Evolutionary conservation across 2,113 vertebrate genomes (phyloP).

Genomic region (Halichoeres trimaculatus): DNA sequence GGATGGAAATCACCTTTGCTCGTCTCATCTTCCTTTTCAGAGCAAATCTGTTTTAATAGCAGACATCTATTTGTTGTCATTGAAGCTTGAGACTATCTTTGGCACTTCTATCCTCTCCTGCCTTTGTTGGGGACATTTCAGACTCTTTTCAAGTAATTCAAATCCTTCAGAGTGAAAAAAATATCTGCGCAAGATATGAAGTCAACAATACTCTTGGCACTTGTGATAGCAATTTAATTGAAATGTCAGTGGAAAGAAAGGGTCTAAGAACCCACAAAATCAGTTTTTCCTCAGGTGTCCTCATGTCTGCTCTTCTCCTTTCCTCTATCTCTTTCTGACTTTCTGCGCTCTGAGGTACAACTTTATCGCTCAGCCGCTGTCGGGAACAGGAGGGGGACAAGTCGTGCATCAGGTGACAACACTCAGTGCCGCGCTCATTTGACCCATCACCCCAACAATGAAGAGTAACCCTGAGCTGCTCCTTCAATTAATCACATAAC

Average conservation of each 20-base stretch:
- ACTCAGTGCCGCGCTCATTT: constrained; percentile 71
- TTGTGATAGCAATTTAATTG: constrained; percentile 75
- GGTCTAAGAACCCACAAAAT: constrained; percentile 45
- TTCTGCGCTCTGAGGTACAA: constrained; percentile 57
- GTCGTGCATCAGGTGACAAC: constrained; percentile 66
- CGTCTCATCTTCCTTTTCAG: constrained; percentile 1
- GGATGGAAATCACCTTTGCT: constrained; percentile 16
- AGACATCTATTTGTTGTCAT: constrained; percentile 21
- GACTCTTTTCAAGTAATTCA: constrained; percentile 58
- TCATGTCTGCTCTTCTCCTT: no score
- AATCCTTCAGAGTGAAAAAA: constrained; percentile 49
- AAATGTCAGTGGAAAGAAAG: constrained; percentile 71
- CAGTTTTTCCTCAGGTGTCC: constrained; percentile 43
- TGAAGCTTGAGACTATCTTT: constrained; percentile 29
- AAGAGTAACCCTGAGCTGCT: constrained; percentile 74
- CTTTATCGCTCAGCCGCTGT: constrained; percentile 61
- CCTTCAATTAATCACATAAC: constrained; percentile 75
- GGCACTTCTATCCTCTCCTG: constrained; percentile 21
- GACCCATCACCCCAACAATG: constrained; percentile 73
- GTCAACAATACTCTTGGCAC: constrained; percentile 67
- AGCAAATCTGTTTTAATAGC: constrained; percentile 6
- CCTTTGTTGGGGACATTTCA: constrained; percentile 34
- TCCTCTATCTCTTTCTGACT: constrained; percentile 1
- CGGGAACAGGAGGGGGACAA: constrained; percentile 42
- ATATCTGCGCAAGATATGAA: constrained; percentile 56